Evolutionary conservation across 2,113 vertebrate genomes (phyloP).

Genomic region (Taurulus bubalis): DNA sequence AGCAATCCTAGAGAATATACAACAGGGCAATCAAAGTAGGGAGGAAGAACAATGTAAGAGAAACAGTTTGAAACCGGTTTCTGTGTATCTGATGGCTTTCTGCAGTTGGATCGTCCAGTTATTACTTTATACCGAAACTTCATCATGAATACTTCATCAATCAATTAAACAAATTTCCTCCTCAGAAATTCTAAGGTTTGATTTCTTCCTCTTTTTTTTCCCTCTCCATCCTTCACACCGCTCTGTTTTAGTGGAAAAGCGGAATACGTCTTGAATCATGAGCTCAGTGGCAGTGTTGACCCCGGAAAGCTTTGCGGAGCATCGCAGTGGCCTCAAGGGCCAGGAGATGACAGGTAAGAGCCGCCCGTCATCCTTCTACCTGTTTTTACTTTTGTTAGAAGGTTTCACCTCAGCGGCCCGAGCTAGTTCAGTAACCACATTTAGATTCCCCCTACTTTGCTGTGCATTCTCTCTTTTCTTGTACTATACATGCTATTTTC

Average conservation of each 20-base stretch:
- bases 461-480: neutral
- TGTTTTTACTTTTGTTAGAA: neutral
- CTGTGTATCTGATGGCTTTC: neutral
- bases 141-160: neutral
- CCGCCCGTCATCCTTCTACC: neutral
- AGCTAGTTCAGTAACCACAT: neutral
- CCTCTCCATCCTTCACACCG: neutral
- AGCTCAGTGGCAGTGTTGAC: conserved; percentile 87
- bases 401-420: neutral
- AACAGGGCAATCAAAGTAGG: neutral
- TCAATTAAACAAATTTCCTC: neutral
- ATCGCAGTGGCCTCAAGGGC: conserved; percentile 84
- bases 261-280: conserved; percentile 88
- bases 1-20: conserved; percentile 19
- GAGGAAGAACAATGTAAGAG: neutral
- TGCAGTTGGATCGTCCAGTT: neutral
- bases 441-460: neutral
- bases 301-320: conserved; percentile 87
- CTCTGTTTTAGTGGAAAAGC: conserved; percentile 76
- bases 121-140: neutral
- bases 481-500: neutral
- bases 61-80: neutral
- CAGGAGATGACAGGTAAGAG: conserved; percentile 81
- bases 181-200: neutral
- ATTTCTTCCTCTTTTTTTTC: neutral